Evolutionary conservation across 1,140 invertebrate species (phyloP).

Genomic region (Drosophila tani): DNA sequence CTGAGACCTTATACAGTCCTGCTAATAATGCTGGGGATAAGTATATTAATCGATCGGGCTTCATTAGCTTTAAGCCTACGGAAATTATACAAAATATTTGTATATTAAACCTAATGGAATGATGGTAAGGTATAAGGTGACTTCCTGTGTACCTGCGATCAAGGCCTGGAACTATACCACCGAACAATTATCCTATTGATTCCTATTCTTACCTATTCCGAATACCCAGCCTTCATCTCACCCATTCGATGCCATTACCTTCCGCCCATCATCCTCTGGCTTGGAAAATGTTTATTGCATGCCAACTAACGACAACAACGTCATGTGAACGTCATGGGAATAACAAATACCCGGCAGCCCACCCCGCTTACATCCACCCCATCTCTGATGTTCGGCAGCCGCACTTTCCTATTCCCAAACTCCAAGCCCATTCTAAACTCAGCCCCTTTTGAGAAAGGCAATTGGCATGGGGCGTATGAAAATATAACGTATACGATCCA

Average conservation of each 20-base stretch:
- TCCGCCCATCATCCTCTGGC: background rate
- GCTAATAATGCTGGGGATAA: no score
- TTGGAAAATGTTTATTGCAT: conserved; percentile 32
- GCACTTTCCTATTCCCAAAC: background rate
- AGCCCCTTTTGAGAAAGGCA: background rate
- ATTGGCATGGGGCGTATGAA: conserved; percentile 35
- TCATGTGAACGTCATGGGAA: conserved; percentile 28
- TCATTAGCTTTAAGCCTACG: no score
- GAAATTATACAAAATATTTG: no score
- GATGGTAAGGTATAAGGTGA: no score
- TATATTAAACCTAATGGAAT: no score
- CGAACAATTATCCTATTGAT: conserved; percentile 5
- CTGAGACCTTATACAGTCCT: no score
- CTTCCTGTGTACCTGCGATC: no score
- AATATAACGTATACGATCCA: conserved; percentile 59
- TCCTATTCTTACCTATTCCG: background rate
- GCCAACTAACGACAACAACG: conserved; percentile 30
- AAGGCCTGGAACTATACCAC: no score
- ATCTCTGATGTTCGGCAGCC: background rate
- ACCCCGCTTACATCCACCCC: no score
- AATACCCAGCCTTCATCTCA: no score
- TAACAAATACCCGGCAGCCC: background rate
- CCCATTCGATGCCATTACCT: background rate
- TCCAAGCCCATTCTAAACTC: background rate
- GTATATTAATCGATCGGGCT: no score